Evolutionary conservation across 2,888 invertebrate genomes (phyloP).

Genomic region (Nymphalis polychloros): DNA sequence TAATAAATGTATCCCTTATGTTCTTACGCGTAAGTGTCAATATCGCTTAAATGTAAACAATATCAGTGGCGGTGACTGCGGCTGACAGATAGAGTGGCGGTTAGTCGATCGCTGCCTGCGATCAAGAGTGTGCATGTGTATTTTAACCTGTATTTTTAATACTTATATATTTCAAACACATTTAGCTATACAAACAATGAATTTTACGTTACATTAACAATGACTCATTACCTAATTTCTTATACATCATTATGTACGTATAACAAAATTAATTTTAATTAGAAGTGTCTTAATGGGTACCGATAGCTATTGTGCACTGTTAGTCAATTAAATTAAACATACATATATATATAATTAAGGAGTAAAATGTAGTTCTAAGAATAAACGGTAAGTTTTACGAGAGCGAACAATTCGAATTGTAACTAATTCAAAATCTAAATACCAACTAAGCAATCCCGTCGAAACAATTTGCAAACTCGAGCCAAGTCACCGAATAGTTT

Average conservation of each 20-base stretch:
- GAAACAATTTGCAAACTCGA: conserved; percentile 70
- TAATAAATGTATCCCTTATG: background rate
- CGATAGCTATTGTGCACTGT: too few species aligned
- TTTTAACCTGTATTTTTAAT: conserved; percentile 19
- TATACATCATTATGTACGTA: too few species aligned
- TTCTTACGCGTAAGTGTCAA: conserved; percentile 18
- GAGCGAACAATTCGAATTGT: conserved; percentile 38
- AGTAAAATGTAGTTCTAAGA: too few species aligned
- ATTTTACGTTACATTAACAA: too few species aligned
- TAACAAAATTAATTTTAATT: too few species aligned
- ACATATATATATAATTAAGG: background rate
- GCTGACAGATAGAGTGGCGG: conserved; percentile 71
- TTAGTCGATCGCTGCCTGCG: conserved; percentile 64
- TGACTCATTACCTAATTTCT: too few species aligned
- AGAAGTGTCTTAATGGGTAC: too few species aligned
- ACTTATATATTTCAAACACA: background rate
- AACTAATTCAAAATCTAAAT: conserved; percentile 60
- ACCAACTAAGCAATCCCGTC: conserved; percentile 49
- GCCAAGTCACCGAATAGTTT: conserved; percentile 71
- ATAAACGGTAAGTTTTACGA: too few species aligned
- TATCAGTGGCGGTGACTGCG: conserved; percentile 47
- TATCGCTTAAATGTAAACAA: conserved; percentile 24
- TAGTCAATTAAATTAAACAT: background rate
- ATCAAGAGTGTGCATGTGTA: conserved; percentile 37
- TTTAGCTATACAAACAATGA: too few species aligned